Base-by-base conservation (phyloP, 2,797 vertebrate genomes). In the Parambassis ranga region DNA sequence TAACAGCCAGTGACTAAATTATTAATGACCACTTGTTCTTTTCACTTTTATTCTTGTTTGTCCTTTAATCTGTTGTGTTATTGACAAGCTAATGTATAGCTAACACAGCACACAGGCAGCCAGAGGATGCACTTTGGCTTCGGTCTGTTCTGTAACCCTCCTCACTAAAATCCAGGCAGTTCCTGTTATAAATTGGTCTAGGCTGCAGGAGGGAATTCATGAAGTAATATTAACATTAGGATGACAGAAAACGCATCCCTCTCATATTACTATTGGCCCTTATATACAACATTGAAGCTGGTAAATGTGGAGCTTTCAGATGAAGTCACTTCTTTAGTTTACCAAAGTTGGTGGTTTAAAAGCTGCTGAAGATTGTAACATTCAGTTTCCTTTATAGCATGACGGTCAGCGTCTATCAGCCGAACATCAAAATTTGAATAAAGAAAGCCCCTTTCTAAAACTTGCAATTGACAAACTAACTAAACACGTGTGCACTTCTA, bases 1-100 rank as follows among this genome's bases (percentile, higher is more conserved):
- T 73, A 75, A 69, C 56, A 70, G 71, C 81, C 62, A 66, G 61
- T 68, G 43, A 86, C 61, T 75, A 58, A 42, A 71, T 71, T 35
- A 71, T 65, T 71, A 65, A 79, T 79, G 55, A 77, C 76, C 67
- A 75, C 77, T 83, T 59, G 41, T 78, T 83, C 50, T 77, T 60
- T n/a, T 32, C 31, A 77, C 47, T 49, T 30, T 50, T 36, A 24
- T 49, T 51, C 56, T 43, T 32, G 28, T 39, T 47, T 57, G 26
- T 68, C 48, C 51, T 73, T 77, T 27, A 37, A 60, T 47, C 27
- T 28, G 63, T 76, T 65, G 32, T 70, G 76, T 77, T 65, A 44
- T 71, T 72, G 65, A 83, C 65, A 62, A 70, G 66, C 70, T 65
- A 33, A 79, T 70, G 63, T 33, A 77, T 63, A 73, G 42, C 57